Evolutionary conservation across 1,140 invertebrate species (phyloP).

Genomic region (Lysiphlebus fabarum): DNA sequence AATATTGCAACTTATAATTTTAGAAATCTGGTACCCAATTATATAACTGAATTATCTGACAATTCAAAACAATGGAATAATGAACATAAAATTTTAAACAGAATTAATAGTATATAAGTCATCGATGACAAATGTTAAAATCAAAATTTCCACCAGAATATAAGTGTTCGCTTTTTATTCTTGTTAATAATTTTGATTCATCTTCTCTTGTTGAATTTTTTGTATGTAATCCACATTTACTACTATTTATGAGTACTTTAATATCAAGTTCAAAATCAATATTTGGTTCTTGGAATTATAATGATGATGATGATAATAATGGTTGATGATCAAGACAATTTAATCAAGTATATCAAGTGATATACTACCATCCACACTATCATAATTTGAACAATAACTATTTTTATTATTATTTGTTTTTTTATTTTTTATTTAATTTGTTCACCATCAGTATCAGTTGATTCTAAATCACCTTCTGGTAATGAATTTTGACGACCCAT

Average conservation of each 20-base stretch:
- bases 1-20: slow-evolving; percentile 7
- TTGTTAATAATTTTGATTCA: slow-evolving; percentile 59
- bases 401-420: slow-evolving; percentile 41
- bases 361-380: slow-evolving; percentile 52
- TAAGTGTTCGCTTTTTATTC: slow-evolving; percentile 69
- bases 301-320: slow-evolving; percentile 46
- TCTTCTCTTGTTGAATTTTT: slow-evolving; percentile 77
- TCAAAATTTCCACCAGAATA: slow-evolving; percentile 70
- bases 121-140: too few relatives aligned
- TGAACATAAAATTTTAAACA: too few relatives aligned
- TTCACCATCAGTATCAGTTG: slow-evolving; percentile 64
- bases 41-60: too few relatives aligned
- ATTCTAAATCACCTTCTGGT: slow-evolving; percentile 61
- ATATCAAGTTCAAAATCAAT: slow-evolving; percentile 96
- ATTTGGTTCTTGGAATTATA: slow-evolving; percentile 75
- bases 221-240: slow-evolving; percentile 94
- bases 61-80: too few relatives aligned
- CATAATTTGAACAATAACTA: slow-evolving; percentile 50
- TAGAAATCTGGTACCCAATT: too few relatives aligned
- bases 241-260: slow-evolving; percentile 93
- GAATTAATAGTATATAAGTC: too few relatives aligned
- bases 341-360: slow-evolving; percentile 47
- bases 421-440: slow-evolving; percentile 64
- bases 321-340: slow-evolving; percentile 45
- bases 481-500: slow-evolving; percentile 66